Conservation (phyloP, 2,113 vertebrate species). For the Talpa occidentalis region DNA sequence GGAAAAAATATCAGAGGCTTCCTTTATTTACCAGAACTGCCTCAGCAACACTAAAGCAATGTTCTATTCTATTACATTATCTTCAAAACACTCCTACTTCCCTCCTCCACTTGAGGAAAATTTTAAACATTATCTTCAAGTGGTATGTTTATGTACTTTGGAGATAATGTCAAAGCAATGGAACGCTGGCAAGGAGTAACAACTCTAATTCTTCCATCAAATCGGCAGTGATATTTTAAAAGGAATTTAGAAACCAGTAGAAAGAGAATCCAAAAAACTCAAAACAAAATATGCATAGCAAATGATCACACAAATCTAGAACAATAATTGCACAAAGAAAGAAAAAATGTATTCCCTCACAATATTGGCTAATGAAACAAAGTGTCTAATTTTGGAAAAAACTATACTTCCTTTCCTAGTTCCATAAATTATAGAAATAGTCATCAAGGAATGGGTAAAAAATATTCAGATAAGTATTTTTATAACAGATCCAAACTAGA, state of each 20-base stretch:
- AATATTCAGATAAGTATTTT: slow-evolving; percentile 2
- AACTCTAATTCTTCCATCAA: background rate
- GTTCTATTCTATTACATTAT: slow-evolving; percentile 43
- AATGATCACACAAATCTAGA: background rate
- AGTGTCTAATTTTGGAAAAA: slow-evolving; percentile 5
- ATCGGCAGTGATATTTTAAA: background rate
- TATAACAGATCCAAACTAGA: background rate
- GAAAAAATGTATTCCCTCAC: background rate
- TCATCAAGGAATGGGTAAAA: background rate
- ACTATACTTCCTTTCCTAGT: background rate
- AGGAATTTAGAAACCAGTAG: slow-evolving; percentile 28
- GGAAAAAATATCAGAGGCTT: slow-evolving; percentile 43
- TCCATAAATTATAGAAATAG: background rate
- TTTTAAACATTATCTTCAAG: slow-evolving; percentile 67
- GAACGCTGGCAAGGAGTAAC: background rate
- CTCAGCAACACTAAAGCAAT: slow-evolving; percentile 64
- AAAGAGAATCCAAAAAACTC: background rate
- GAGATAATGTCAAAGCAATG: slow-evolving; percentile 28
- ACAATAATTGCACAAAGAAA: background rate
- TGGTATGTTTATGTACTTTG: slow-evolving; percentile 10
- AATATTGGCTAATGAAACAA: background rate
- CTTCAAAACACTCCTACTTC: slow-evolving; percentile 68
- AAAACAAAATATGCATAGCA: background rate
- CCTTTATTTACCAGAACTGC: slow-evolving; percentile 66
- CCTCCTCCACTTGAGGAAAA: slow-evolving; percentile 69